Evolutionary conservation across 2,888 invertebrate genomes (phyloP), one percentile per base, ranked within the genome.

Genomic region (Heliconius charithonia): DNA sequence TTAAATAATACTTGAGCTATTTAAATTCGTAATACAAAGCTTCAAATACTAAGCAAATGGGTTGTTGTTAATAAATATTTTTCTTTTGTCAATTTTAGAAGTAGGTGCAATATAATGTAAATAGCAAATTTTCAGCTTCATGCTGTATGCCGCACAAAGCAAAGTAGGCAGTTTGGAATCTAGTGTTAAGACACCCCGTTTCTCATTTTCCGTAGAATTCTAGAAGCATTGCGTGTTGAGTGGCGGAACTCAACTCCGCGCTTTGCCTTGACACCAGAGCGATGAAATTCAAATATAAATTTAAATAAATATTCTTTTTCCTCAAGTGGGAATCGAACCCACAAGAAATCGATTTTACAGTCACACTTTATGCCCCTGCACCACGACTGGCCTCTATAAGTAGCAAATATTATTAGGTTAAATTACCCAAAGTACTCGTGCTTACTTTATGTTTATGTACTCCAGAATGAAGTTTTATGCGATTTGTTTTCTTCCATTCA

Each of bases 401-500:
- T 65, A 56, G 12, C 74, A 27, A 63, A 74, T 41, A 74, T 74
- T 74, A 74, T 45, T 74, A 45, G 45, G 45, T 74, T 65, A n/a
- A 74, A 74, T 74, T 67, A 75, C 65, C 66, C 27, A 59, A 56
- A 63, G 65, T 45, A 74, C 63, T 78, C 37, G 22, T 56, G 32
- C 67, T 67, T 66, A 56, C 65, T 72, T 56, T 67, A 41, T 59
- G 37, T 27, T 72, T 59, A 72, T 72, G 3, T 72, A 32, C 56
- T 37, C 41, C 41, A 73, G 56, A 71, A 79, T 76, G 69, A 80
- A 75, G 77, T 74, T 78, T 78, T 72, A 76, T 76, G 70, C 73
- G 80, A 76, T 79, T 70, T 79, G 80, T 74, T 78, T 80, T 79
- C 72, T 76, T 67, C 80, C 69, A 76, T 80, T 76, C 27, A 76